Base-by-base conservation (phyloP, 1,140 invertebrate species). In the Magallana gigas region DNA sequence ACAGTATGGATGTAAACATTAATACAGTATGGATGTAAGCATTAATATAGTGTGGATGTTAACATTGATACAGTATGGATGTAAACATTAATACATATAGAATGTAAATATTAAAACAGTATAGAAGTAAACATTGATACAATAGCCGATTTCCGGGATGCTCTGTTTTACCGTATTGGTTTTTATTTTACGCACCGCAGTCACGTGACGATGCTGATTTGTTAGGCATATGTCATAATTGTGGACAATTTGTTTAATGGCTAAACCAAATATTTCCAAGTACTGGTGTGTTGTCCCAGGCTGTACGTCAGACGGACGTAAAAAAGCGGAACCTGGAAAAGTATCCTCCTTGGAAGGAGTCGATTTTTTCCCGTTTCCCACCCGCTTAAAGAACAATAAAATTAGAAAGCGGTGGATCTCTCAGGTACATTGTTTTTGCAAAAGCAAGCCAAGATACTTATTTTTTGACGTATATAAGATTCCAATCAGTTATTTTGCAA, bases 281-380 rank as follows among this genome's bases (percentile, higher is more conserved):
- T 62, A n/a, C 60, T 87, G 90, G 76, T 80, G 76, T 23, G 7
- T 56, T 23, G 18, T 80, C 2, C 18, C 29, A 80, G 76, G 76
- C 2, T 80, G 18, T 80, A 80, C 76, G 8, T 80, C 76, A 80
- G 76, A 80, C 76, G 76, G 18, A 80, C 76, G 76, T 80, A n/a
- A 80, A 80, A 80, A 80, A 29, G 48, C 8, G 2, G 48, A 80
- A 80, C 48, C 76, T 80, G 76, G 48, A 56, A 36, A 80, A 23
- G 48, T 80, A 80, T 80, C 76, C 76, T 36, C 29, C 5, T 23
- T 29, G 76, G 48, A 36, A 80, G 76, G 76, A 29, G 76, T 80
- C 14, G 9, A 29, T 36, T 80, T 80, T 80, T 12, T 11, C 48
- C 29, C 29, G 76, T 80, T 36, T 36, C 76, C 76, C 8, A 56